phyloP scores from a whole-genome alignment of 2,113 vertebrate species.

The Protomyctophum bolini region DNA sequence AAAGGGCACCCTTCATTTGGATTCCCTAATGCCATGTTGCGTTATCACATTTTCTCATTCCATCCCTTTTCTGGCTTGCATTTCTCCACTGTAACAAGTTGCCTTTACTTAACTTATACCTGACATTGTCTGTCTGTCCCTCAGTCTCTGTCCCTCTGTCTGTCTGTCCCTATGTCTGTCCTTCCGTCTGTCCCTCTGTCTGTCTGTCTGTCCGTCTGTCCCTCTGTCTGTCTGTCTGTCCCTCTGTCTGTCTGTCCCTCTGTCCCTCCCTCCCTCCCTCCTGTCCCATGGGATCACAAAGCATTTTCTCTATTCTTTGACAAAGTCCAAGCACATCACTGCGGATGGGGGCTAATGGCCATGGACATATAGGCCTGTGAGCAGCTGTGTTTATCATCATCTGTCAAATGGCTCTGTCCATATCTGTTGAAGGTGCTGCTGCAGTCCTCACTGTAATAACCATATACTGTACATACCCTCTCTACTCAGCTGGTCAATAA shows the following conservation, averaged over 20 bases:
- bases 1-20: constrained; percentile 70
- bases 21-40: constrained; percentile 39
- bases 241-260: background rate
- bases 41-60: constrained; percentile 15
- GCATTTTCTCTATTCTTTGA: constrained; percentile 48
- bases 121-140: too few species aligned
- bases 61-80: constrained; percentile 1
- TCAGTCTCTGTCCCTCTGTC: too few species aligned
- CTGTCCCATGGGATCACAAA: constrained; percentile 19
- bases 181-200: too few species aligned
- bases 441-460: constrained; percentile 39
- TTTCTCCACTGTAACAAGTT: constrained; percentile 11
- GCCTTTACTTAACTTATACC: constrained; percentile 10
- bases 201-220: background rate
- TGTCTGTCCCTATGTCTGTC: too few species aligned
- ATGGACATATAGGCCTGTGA: constrained; percentile 29
- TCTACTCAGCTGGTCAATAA: constrained; percentile 47
- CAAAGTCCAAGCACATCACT: constrained; percentile 49
- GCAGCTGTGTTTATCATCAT: background rate
- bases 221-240: background rate
- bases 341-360: constrained; percentile 41
- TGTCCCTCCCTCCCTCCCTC: background rate
- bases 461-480: constrained; percentile 9
- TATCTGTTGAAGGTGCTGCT: constrained; percentile 45
- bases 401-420: constrained; percentile 35